Conservation (phyloP, 2,113 vertebrate species). For the Shinisaurus crocodilurus region DNA sequence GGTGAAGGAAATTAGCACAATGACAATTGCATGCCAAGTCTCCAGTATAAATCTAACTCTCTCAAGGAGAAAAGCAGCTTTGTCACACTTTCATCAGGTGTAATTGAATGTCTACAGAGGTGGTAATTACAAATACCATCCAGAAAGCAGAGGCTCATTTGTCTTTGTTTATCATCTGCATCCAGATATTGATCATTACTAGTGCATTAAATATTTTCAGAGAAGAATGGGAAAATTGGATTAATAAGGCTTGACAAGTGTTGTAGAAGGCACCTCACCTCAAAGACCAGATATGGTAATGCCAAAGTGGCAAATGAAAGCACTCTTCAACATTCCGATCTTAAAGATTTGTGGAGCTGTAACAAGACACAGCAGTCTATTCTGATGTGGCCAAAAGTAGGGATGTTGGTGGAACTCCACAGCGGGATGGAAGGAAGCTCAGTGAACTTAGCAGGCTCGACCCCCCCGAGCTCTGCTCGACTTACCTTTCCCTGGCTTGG, state of each 20-base stretch:
- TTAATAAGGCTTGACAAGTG: constrained; percentile 57
- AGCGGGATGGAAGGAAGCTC: no score
- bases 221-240: constrained; percentile 54
- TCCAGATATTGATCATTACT: constrained; percentile 69
- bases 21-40: constrained; percentile 34
- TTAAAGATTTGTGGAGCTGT: not conserved
- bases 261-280: constrained; percentile 31
- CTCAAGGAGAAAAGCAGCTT: constrained; percentile 23
- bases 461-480: no score
- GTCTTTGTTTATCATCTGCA: constrained; percentile 76
- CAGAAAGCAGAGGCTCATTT: constrained; percentile 70
- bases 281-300: constrained; percentile 25
- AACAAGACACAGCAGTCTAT: fast-evolving
- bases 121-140: constrained; percentile 70
- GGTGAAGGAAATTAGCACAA: not conserved
- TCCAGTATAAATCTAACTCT: constrained; percentile 21
- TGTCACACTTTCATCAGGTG: constrained; percentile 60
- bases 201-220: constrained; percentile 52
- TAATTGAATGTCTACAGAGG: constrained; percentile 67
- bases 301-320: constrained; percentile 14
- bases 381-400: not conserved
- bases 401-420: no score
- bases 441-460: no score
- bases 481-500: no score
- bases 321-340: not conserved